Evolutionary conservation across 2,113 vertebrate genomes (phyloP), one percentile per base, ranked within the genome.

Genomic region (Spermophilus dauricus): DNA sequence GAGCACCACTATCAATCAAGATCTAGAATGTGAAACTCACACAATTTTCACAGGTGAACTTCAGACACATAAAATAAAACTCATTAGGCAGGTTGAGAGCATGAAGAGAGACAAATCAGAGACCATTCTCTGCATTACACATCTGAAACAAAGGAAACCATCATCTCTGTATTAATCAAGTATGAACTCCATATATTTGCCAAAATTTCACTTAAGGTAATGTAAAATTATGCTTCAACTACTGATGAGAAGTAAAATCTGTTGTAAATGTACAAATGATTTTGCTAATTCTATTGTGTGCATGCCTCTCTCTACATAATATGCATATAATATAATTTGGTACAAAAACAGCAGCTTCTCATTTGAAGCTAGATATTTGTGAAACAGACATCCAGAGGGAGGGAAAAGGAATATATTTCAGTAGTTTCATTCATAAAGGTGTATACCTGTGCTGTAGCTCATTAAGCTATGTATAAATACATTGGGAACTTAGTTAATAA

Each of bases 61-160:
- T 26, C 73, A 82, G 88, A 97, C 20, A 65, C n/a, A 80, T 7
- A 86, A 45, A 42, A 92, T 48, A 97, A 90, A 97, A 91, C 61
- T 73, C 73, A 86, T 92, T 56, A 97, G 61, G 69, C 83, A 97
- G 42, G 61, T 91, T 53, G 65, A 56, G 1, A 92, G 34, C 70
- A 80, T 0, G 24, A 93, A 61, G 88, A 84, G 56, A 80, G 63
- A 34, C 20, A 97, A 92, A 86, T 0, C 61, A 12, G 91, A 82
- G 86, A 58, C 56, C 32, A 91, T 92, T 91, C 96, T 85, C 91
- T 13, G 48, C 11, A 28, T 81, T 86, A 48, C 26, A n/a, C 18
- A 96, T 89, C 95, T 85, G 80, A 78, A 89, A 94, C 37, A 76
- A 48, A 88, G 91, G 93, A 84, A 82, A 80, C 39, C 42, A 95